Base-by-base conservation (phyloP, 2,797 vertebrate species). In the Sibirionetta formosa region DNA sequence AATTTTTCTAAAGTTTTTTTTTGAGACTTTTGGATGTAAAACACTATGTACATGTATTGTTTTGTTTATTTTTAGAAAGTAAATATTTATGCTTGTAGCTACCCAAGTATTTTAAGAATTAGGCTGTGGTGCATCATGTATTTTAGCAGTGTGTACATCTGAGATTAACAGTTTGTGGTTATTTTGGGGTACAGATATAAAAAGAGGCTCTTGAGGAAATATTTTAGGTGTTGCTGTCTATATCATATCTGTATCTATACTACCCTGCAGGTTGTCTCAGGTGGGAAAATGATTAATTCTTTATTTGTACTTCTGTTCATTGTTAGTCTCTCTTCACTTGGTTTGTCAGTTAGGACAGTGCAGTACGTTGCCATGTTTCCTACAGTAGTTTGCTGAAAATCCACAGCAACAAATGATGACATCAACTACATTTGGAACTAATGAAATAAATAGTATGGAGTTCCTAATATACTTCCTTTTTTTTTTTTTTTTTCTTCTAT, bases 1-100 rank as follows among this genome's bases (percentile, higher is more conserved):
- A 54, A 38, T 71, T 27, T 82, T 76, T 53, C 70, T 31, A 6
- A 78, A 85, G 35, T 80, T 69, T 50, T 46, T 44, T 91, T 97
- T 85, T 80, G 84, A 87, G 94, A 68, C 20, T 77, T 51, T 27
- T 33, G 48, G 20, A 33, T 58, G 24, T 38, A 42, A 63, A 92
- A 14, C 51, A 5, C 44, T 14, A 58, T 33, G 58, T 29, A 33
- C 46, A 51, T 35, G 26, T 70, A 24, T 53, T 88, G 83, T 84
- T 94, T 89, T 36, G 82, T 75, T 87, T 91, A 46, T 87, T 85
- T 87, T 87, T 51, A 35, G n/a, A 48, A 63, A 56, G 71, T 77
- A 82, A 92, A 96, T 80, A 75, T 29, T 85, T 69, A 70, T 82
- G 89, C 31, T 82, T 4, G 42, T 27, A 84, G 50, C 19, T 31